Percentiles rank a stretch among this genome's conserved stretches.
Evolutionary conservation across 2,797 vertebrate species (phyloP).

Genomic region (Hypotaenidia philippensis): DNA sequence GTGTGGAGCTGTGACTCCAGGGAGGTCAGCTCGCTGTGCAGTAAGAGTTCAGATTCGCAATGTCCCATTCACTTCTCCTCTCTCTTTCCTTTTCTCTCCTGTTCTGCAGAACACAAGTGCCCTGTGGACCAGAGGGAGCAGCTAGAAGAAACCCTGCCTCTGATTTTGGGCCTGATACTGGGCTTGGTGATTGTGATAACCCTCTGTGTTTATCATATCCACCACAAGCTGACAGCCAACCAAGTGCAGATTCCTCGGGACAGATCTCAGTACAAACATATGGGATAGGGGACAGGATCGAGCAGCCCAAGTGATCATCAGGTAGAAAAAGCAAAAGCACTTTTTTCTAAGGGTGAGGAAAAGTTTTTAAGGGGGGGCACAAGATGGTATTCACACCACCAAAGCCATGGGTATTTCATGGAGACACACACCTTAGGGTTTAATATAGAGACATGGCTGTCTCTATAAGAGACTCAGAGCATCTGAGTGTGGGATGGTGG

Average conservation of each 20-base stretch:
- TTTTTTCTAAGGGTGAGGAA: conserved; percentile 53
- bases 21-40: accelerated
- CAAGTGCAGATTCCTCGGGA: conserved; percentile 93
- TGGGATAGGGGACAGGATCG: conserved; percentile 82
- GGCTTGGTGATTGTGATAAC: conserved; percentile 92
- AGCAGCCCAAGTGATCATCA: not conserved
- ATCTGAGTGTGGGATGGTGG: not conserved
- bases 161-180: conserved; percentile 92
- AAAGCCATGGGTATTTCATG: accelerated
- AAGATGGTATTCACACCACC: conserved; percentile 48
- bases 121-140: conserved; percentile 94
- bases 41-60: not conserved
- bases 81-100: not conserved
- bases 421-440: not conserved
- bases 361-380: not conserved
- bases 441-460: not conserved
- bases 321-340: conserved; percentile 75
- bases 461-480: not conserved
- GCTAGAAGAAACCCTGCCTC: conserved; percentile 92
- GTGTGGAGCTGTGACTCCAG: accelerated
- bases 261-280: conserved; percentile 97
- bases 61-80: not conserved
- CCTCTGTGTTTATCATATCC: conserved; percentile 92
- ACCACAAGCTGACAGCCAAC: conserved; percentile 92
- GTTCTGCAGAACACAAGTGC: conserved; percentile 87